Conservation (phyloP, 1,140 invertebrate species). For the Liolophura sinensis region DNA sequence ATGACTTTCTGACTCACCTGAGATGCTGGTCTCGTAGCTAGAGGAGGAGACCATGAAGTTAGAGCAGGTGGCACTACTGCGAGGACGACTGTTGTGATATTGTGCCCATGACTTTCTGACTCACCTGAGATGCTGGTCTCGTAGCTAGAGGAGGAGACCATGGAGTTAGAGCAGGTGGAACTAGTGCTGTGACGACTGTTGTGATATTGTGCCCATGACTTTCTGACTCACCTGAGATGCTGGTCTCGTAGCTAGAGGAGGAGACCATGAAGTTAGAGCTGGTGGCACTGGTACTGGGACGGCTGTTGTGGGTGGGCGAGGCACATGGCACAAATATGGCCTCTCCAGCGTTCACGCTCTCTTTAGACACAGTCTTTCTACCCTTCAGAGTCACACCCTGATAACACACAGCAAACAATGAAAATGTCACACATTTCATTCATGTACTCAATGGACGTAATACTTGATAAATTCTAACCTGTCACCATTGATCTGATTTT, state of each 20-base stretch:
- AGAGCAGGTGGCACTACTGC: slow-evolving; percentile 54
- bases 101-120: no score
- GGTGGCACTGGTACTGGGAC: slow-evolving; percentile 53
- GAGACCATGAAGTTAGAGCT: slow-evolving; percentile 55
- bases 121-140: slow-evolving; percentile 45
- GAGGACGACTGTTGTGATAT: slow-evolving; percentile 50
- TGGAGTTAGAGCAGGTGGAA: slow-evolving; percentile 53
- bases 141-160: slow-evolving; percentile 51
- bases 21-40: slow-evolving; percentile 47
- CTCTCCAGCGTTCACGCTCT: slow-evolving; percentile 43
- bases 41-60: slow-evolving; percentile 53
- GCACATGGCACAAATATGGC: slow-evolving; percentile 46
- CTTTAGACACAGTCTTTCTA: slow-evolving; percentile 30
- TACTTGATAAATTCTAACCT: neutral
- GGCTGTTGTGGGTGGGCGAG: slow-evolving; percentile 36
- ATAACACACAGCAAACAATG: slow-evolving; percentile 7
- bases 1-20: no score
- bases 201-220: neutral
- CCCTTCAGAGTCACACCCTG: slow-evolving; percentile 50
- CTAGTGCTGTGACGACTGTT: slow-evolving; percentile 51
- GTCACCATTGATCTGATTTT: no score
- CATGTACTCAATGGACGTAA: neutral
- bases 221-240: slow-evolving; percentile 37
- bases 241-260: slow-evolving; percentile 50
- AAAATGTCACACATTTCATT: neutral